These are phyloP conservation scores for Regulus satrapa DNA, from an alignment of 2,113 vertebrate genomes.

Conservation along the genomic window DNA sequence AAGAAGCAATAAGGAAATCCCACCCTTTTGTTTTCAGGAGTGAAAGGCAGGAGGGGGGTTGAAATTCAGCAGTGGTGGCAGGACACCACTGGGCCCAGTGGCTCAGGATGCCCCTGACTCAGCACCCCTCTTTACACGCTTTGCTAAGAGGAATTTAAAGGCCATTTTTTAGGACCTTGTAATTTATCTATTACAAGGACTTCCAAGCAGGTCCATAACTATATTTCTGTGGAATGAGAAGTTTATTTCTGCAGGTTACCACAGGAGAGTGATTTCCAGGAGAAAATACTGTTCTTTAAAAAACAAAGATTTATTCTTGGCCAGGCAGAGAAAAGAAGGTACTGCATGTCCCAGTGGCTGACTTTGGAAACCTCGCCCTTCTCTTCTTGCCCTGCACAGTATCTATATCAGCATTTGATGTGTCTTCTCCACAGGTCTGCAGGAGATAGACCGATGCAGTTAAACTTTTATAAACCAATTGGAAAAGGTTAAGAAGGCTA, in stretches of 20 bases:
- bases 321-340: background rate
- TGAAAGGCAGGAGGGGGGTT: background rate
- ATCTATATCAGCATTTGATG: background rate
- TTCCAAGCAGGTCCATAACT: background rate
- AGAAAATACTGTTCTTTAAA: background rate
- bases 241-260: background rate
- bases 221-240: background rate
- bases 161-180: background rate
- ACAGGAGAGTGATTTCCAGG: background rate
- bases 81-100: background rate
- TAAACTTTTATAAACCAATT: background rate
- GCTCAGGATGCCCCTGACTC: background rate
- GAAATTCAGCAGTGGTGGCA: accelerated
- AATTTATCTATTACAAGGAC: background rate
- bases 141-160: background rate
- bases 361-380: background rate
- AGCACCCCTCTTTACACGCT: background rate
- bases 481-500: background rate
- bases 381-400: background rate
- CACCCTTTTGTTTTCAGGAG: background rate
- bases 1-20: background rate
- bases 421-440: background rate
- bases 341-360: background rate
- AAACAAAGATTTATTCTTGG: background rate
- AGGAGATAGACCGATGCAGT: background rate